Conservation (phyloP, 2,113 vertebrate genomes). For the Sclerurus mexicanus region DNA sequence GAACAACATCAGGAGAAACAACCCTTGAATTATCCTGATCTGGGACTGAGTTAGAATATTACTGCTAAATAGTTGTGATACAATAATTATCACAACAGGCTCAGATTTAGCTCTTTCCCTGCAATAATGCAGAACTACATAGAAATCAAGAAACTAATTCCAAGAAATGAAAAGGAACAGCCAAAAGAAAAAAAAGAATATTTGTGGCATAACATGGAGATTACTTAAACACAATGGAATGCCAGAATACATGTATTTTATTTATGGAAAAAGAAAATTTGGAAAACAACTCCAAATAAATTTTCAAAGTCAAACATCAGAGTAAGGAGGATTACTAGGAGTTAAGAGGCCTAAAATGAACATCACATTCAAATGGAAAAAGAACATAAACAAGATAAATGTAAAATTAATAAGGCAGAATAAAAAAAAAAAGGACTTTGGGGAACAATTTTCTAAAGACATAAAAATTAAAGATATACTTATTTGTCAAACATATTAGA, state of each 20-base stretch:
- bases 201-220: not conserved
- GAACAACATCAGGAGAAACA: not conserved
- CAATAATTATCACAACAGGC: not conserved
- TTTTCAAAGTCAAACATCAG: not conserved
- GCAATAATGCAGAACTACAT: not conserved
- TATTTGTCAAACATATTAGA: constrained; percentile 6
- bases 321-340: not conserved
- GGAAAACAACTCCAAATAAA: not conserved
- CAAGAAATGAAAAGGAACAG: not conserved
- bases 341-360: not conserved
- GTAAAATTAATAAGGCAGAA: not conserved
- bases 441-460: not conserved
- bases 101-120: not conserved
- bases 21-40: not conserved
- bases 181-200: not conserved
- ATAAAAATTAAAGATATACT: constrained; percentile 18
- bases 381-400: not conserved
- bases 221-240: not conserved
- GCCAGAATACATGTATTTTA: not conserved
- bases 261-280: not conserved
- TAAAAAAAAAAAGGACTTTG: not conserved
- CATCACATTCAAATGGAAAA: not conserved
- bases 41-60: not conserved
- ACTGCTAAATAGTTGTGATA: not conserved
- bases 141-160: not conserved